Base-by-base conservation (phyloP, 2,888 invertebrate genomes). In the Parascotia fuliginaria region DNA sequence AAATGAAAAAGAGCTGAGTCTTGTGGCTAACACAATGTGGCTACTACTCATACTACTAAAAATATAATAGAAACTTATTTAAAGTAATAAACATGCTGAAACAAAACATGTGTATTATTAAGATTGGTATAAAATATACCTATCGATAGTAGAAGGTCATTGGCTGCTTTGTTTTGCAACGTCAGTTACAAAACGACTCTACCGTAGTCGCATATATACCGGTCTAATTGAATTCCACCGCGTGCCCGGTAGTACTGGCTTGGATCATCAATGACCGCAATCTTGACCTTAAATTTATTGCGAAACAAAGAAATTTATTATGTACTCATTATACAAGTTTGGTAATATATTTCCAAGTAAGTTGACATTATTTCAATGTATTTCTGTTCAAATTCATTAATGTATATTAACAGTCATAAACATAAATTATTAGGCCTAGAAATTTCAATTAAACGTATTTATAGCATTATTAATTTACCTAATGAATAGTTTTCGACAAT, bases 241-340 rank as follows among this genome's bases (percentile, higher is more conserved):
- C 47, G 43, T 55, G 43, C 34, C 24, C 42, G 12, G 22, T 48
- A 24, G 28, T 32, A 22, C 16, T 13, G 11, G 24, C 7, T 7
- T 6, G 16, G 9, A 32, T 24, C 13, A 29, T 37, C 45, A 52
- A 19, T 45, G 49, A 42, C 50, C 52, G 42, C 40, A 55, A 40
- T 44, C 61, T 69, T 67, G 65, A 60, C 66, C 70, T 65, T 65
- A 52, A 31, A 29, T 33, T 28, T 37, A 43, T 67, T 65, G 42
- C 50, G 61, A 53, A 52, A 59, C 54, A 55, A 59, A 52, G 19
- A 42, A 54, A 50, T 52, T 33, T 22, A 50, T 41, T 36, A 55
- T 27, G 15, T 32, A 48, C 32, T 19, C 31, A 19, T 38, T 36
- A 28, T 36, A 15, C 9, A 2, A 31, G 32, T 33, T 38, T 16